Evolutionary conservation across 2,888 invertebrate genomes (phyloP).

Genomic region (Nomada goodeniana): DNA sequence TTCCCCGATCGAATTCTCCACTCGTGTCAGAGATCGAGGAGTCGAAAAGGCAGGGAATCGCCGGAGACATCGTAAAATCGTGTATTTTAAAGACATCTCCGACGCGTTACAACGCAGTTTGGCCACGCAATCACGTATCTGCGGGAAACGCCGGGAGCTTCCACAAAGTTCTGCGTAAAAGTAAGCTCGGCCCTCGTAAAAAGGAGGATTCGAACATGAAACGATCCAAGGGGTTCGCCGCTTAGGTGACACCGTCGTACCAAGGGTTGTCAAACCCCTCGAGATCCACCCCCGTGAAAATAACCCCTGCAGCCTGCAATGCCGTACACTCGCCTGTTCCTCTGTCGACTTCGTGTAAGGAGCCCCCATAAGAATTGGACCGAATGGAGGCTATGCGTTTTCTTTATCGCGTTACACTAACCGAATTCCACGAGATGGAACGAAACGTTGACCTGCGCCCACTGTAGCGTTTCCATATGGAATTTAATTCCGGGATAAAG

Average conservation of each 20-base stretch:
- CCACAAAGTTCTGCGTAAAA: slow-evolving; percentile 71
- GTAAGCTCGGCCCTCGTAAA: slow-evolving; percentile 73
- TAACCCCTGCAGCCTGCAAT: slow-evolving; percentile 70
- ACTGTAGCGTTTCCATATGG: neutral
- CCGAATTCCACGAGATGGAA: slow-evolving; percentile 37
- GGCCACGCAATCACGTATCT: slow-evolving; percentile 68
- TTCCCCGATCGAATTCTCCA: neutral
- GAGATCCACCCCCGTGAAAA: slow-evolving; percentile 65
- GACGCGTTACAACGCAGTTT: slow-evolving; percentile 39
- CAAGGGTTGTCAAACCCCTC: slow-evolving; percentile 72
- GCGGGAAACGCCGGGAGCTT: slow-evolving; percentile 46
- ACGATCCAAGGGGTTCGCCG: slow-evolving; percentile 71
- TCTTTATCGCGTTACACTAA: slow-evolving; percentile 49
- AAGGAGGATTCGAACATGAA: slow-evolving; percentile 70
- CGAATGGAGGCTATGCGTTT: slow-evolving; percentile 38
- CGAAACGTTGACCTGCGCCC: slow-evolving; percentile 18
- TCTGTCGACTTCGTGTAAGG: slow-evolving; percentile 45
- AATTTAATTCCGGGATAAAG: slow-evolving; percentile 19
- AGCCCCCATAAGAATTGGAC: slow-evolving; percentile 48
- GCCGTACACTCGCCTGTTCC: slow-evolving; percentile 51
- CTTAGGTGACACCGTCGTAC: slow-evolving; percentile 72
- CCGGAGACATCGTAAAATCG: slow-evolving; percentile 26
- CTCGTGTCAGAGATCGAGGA: neutral
- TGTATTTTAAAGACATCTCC: slow-evolving; percentile 38
- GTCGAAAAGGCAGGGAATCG: neutral